phyloP scores from a whole-genome alignment of 2,113 vertebrate genomes.

The Ranitomeya variabilis region DNA sequence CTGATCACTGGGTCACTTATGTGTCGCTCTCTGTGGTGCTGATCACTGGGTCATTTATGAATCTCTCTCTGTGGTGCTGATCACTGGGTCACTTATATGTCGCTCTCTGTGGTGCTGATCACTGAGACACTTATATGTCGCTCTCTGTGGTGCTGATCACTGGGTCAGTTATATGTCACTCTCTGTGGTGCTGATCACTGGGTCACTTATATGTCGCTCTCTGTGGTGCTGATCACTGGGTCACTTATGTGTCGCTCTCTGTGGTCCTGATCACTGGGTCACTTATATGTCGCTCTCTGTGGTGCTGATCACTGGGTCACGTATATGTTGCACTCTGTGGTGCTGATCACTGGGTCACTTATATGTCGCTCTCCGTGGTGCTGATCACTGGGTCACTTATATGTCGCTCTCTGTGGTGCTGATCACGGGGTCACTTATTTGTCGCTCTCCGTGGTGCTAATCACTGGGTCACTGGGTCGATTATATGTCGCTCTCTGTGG shows the following conservation, averaged over 20 bases:
- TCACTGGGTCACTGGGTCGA: too few relatives aligned
- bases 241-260: background rate
- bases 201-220: background rate
- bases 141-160: background rate
- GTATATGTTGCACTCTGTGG: too few relatives aligned
- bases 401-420: background rate
- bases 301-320: background rate
- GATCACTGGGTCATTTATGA: too few relatives aligned
- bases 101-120: background rate
- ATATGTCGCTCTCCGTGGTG: background rate
- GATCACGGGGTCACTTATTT: background rate
- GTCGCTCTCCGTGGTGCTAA: background rate
- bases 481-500: background rate
- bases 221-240: background rate
- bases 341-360: too few relatives aligned
- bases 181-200: background rate
- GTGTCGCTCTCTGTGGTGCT: background rate
- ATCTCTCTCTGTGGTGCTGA: background rate
- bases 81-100: background rate
- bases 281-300: background rate
- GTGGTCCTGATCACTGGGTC: background rate
- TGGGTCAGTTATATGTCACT: background rate
- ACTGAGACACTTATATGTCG: background rate
- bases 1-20: background rate
- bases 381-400: background rate